Percentiles rank a stretch among this genome's conserved stretches.
Evolutionary conservation across 2,113 vertebrate species (phyloP).

Genomic region (Silurus asotus): DNA sequence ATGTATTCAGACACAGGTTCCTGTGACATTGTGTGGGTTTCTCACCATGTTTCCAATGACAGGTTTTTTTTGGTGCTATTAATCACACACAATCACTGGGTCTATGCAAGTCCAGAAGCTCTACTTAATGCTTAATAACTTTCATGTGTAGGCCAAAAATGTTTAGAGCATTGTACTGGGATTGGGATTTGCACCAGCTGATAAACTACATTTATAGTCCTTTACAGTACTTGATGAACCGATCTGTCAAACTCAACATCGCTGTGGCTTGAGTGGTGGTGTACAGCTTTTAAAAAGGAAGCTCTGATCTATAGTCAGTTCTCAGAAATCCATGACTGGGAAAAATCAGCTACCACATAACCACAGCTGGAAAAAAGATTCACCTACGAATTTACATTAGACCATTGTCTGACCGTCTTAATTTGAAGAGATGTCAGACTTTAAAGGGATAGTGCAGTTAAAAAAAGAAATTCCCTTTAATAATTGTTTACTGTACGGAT

Average conservation of each 20-base stretch:
- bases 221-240: background rate
- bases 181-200: background rate
- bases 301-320: background rate
- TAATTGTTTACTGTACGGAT: too few species aligned
- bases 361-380: background rate
- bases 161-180: background rate
- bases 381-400: background rate
- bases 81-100: background rate
- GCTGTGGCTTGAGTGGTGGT: background rate
- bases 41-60: too few species aligned
- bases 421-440: background rate
- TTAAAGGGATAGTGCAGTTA: too few species aligned
- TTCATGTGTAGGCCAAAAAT: background rate
- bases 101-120: background rate
- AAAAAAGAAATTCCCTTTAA: too few species aligned
- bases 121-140: background rate
- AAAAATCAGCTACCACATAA: background rate
- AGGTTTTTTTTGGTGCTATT: too few species aligned
- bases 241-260: background rate
- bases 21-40: background rate
- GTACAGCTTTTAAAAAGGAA: background rate
- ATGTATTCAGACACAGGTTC: background rate
- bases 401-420: background rate
- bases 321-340: background rate
- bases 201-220: background rate